phyloP scores from a whole-genome alignment of 2,113 vertebrate genomes.

The Brachyhypopomus occidentalis region DNA sequence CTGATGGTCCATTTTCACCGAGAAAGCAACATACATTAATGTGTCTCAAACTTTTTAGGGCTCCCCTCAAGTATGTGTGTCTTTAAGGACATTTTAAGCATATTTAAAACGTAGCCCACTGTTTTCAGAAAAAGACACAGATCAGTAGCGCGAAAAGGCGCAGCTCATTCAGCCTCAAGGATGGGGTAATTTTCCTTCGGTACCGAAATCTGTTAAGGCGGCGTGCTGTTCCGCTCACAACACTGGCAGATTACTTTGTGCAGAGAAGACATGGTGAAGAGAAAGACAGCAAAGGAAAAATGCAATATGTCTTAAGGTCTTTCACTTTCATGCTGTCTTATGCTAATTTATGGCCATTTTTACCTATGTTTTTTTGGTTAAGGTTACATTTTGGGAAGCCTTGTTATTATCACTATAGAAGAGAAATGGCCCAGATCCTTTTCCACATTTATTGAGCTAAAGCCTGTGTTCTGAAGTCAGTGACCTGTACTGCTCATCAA shows the following conservation, averaged over 20 bases:
- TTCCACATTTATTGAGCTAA: too few relatives aligned
- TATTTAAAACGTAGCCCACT: neutral
- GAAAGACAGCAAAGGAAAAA: neutral
- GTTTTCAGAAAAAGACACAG: neutral
- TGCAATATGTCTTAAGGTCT: neutral
- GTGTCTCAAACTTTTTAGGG: too few relatives aligned
- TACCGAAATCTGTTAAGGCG: constrained; percentile 4
- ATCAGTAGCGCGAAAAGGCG: neutral
- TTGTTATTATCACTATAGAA: neutral
- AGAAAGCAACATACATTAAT: too few relatives aligned
- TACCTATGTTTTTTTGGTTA: too few relatives aligned
- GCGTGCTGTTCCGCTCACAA: neutral
- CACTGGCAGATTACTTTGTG: constrained; percentile 4
- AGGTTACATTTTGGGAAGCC: neutral
- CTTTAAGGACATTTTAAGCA: too few relatives aligned
- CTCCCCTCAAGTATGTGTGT: too few relatives aligned
- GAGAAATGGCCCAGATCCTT: neutral
- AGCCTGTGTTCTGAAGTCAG: neutral
- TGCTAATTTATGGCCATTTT: neutral
- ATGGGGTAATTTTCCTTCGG: neutral
- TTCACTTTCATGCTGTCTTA: neutral
- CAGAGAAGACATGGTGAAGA: constrained; percentile 8
- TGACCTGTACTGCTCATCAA: neutral
- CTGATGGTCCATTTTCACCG: too few relatives aligned
- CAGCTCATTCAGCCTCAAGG: neutral